Conservation (phyloP, 2,888 invertebrate species). For the Himalopsyche tibetana region DNA sequence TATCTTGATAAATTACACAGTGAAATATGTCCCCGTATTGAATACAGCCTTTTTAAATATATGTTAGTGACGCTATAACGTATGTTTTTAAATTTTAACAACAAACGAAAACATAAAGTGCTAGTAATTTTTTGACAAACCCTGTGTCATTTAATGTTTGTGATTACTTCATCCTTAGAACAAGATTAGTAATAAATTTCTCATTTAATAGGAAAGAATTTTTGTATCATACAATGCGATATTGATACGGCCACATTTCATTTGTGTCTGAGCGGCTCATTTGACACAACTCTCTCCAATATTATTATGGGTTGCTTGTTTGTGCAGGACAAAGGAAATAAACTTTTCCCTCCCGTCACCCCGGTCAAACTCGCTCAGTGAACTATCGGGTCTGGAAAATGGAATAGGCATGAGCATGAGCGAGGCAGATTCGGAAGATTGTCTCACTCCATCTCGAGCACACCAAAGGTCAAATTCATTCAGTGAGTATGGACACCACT, state of each 20-base stretch:
- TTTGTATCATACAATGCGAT: not conserved
- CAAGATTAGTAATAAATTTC: not conserved
- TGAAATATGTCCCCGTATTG: too few relatives aligned
- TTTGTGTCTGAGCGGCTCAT: not conserved
- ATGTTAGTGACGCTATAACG: too few relatives aligned
- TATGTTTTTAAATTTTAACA: too few relatives aligned
- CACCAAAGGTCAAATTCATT: slow-evolving; percentile 82
- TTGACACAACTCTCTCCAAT: slow-evolving; percentile 47
- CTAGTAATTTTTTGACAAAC: too few relatives aligned
- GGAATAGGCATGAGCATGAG: slow-evolving; percentile 52
- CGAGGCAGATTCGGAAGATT: slow-evolving; percentile 72
- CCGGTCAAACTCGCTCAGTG: slow-evolving; percentile 74
- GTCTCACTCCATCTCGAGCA: slow-evolving; percentile 72
- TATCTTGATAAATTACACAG: too few relatives aligned
- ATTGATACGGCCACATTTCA: not conserved
- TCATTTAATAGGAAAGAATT: not conserved
- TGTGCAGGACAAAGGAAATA: slow-evolving; percentile 74
- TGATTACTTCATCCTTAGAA: not conserved
- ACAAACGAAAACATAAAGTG: too few relatives aligned
- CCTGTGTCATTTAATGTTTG: too few relatives aligned
- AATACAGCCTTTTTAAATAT: too few relatives aligned
- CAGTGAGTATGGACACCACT: slow-evolving; percentile 75
- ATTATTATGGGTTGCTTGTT: slow-evolving; percentile 5
- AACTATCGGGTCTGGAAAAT: slow-evolving; percentile 70
- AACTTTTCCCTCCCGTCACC: slow-evolving; percentile 75